Base-by-base conservation (phyloP, 2,888 invertebrate species). In the Tipula vernalis region DNA sequence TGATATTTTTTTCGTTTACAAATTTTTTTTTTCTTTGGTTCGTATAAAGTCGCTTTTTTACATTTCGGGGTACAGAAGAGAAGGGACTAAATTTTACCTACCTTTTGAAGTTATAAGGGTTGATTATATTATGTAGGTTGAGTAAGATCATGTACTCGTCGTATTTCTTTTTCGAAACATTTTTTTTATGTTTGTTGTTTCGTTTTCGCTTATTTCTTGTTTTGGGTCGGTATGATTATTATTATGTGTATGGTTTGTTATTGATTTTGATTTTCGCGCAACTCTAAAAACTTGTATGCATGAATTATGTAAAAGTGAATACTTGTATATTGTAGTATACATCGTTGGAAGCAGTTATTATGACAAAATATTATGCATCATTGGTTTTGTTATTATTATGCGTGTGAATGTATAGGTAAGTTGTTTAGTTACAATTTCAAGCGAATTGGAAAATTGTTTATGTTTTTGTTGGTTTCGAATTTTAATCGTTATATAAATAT, bases 211-310 rank as follows among this genome's bases (percentile, higher is more conserved):
- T 71, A 28, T 8, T 71, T 18, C 28, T 18, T 28, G 28, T 71
- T 71, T 28, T 28, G 28, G 12, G 71, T 71, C 71, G 71, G 71
- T 71, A 10, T 71, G 6, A 57, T 57, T 71, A n/a, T n/a, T n/a
- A n/a, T n/a, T n/a, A n/a, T n/a, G n/a, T n/a, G n/a, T n/a, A 71
- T 71, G 71, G 71, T 71, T 71, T 71, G 71, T 10, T 71, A 71
- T 71, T 71, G 71, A 71, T 71, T 71, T 71, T 71, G 71, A 71
- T 71, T 71, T 71, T 71, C 71, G 71, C 71, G 71, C 71, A 71
- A 71, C 71, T 71, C 71, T 71, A 71, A 71, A 71, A 71, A 28
- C 71, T 71, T 71, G 71, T 28, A 28, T 71, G 71, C 71, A 71
- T 71, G 71, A 71, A 71, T 71, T 71, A 71, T 71, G 71, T 71